Percentiles rank a stretch among this genome's conserved stretches.
Conservation (phyloP, 2,888 invertebrate species). For the Pterostichus niger region DNA sequence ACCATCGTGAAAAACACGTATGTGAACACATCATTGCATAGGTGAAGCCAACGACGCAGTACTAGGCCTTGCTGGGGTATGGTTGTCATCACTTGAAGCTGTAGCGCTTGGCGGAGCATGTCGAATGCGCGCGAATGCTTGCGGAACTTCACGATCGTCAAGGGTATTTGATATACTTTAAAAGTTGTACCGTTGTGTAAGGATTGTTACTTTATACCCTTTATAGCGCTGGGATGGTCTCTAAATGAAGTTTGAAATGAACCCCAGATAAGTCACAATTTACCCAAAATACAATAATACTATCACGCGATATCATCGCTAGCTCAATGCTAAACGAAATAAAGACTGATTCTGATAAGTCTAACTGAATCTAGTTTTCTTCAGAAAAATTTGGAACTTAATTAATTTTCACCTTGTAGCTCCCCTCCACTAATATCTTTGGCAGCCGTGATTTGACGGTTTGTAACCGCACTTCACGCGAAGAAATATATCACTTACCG, state of each 20-base stretch:
- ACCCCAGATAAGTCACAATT: background rate
- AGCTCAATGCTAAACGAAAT: too few relatives aligned
- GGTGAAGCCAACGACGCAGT: background rate
- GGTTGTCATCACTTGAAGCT: constrained; percentile 13
- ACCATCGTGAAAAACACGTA: constrained; percentile 46
- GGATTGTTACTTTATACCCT: constrained; percentile 21
- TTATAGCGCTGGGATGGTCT: background rate
- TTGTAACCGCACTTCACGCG: too few relatives aligned
- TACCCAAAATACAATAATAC: too few relatives aligned
- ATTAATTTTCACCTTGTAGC: too few relatives aligned
- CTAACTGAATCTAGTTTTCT: too few relatives aligned
- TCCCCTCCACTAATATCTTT: too few relatives aligned
- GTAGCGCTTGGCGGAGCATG: constrained; percentile 30
- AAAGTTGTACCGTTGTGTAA: constrained; percentile 27
- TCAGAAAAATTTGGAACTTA: too few relatives aligned
- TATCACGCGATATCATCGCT: too few relatives aligned
- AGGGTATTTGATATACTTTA: constrained; percentile 50
- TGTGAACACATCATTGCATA: constrained; percentile 15
- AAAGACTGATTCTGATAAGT: too few relatives aligned
- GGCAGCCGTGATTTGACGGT: too few relatives aligned
- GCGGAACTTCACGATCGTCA: constrained; percentile 44
- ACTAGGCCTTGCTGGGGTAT: constrained; percentile 13
- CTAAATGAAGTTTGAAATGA: constrained; percentile 16
- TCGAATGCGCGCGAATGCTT: constrained; percentile 14
- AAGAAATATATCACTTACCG: too few relatives aligned